Base-by-base conservation (phyloP, 2,888 invertebrate species). In the Eupithecia inturbata region DNA sequence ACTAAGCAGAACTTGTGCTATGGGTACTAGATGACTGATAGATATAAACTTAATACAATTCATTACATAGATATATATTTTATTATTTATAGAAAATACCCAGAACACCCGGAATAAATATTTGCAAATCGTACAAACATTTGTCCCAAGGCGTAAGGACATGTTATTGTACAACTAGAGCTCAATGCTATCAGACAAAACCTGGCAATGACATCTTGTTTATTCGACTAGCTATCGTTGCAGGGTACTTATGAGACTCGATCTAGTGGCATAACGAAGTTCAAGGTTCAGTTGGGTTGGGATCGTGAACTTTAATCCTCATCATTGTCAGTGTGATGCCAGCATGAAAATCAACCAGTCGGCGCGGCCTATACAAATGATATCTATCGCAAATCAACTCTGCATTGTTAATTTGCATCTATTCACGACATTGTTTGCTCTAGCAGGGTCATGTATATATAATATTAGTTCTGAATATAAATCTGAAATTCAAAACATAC, bases 241-340 rank as follows among this genome's bases (percentile, higher is more conserved):
- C 45, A 73, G 53, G 41, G 49, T 60, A 68, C 41, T 3, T 62
- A 39, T 41, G 68, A 28, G 70, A 68, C 72, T 72, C 67, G 63
- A 67, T 71, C 68, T 68, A 10, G n/a, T 49, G n/a, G n/a, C 39
- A 68, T 60, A 64, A 72, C 73, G 76, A 84, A 85, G 84, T 83
- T 84, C 84, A 83, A 80, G 84, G 84, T 74, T 77, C 63, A 31
- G 68, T 73, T 77, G 60, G 36, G 31, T 31, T 31, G 63, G 63
- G 69, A 69, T 77, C 82, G 70, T 84, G 82, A 84, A 82, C 82
- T 84, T 82, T 82, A 79, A 76, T 70, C 68, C 72, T 66, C 66
- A 68, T 62, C 70, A 62, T 64, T 69, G 71, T 60, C 70, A 66
- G 70, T 74, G 53, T 53, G 57, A 26, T 69, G 71, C 64, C 67